Evolutionary conservation across 2,113 vertebrate species (phyloP), one percentile per base, ranked within the genome.

Genomic region (Hipposideros armiger): DNA sequence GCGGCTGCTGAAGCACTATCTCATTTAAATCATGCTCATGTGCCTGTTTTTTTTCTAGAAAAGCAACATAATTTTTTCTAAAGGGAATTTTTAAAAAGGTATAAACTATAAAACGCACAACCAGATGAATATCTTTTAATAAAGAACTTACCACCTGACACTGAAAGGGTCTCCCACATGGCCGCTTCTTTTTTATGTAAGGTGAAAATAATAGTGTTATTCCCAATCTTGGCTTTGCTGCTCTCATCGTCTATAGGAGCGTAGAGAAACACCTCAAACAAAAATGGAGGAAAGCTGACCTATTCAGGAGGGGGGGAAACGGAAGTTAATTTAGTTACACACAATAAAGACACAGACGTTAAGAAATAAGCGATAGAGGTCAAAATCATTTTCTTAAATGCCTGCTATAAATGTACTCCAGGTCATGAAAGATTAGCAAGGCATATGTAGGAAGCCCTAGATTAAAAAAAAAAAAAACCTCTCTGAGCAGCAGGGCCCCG

Each of bases 201-300:
- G 30, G 98, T 99, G 97, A 99, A 99, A 73, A 99, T 86, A n/a
- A 99, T 98, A 0, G 95, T 93, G 40, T 99, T 99, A 90, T 99
- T 97, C 92, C 98, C 99, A 96, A 99, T 98, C 96, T 98, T 99
- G 5, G 99, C 99, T 40, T 98, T 97, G 97, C 99, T 99, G 83
- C 91, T 98, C 20, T 96, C 98, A 7, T 99, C 99, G 86, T 99
- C 99, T 52, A 99, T 98, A 26, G 98, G 98, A 47, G 99, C 98
- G 28, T 97, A 99, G 0, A 99, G 97, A 98, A 99, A 97, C 0
- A 98, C 99, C 91, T 99, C 99, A 87, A 99, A 99, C 47, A 99
- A 97, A 96, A 99, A 99, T 0, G 99, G 99, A 22, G 99, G 98
- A 42, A 98, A 98, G 98, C 98, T 99, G 56, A 99, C 99, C 99